phyloP scores from a whole-genome alignment of 64 coral and sea anemone species.

The Porites lutea region DNA sequence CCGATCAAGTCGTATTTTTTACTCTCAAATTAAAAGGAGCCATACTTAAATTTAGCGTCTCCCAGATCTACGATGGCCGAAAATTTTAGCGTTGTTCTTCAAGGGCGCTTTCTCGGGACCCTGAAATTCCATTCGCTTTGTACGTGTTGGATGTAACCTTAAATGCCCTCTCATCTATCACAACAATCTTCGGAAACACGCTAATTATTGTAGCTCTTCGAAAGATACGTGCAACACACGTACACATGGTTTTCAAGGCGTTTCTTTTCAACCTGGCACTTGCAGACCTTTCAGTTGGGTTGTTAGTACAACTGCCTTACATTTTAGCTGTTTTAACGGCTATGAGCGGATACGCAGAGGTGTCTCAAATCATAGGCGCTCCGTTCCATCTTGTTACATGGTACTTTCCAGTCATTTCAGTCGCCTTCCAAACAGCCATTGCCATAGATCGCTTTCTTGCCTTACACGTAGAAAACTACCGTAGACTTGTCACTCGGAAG shows the following conservation, averaged over 20 bases:
- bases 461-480: not conserved
- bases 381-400: not conserved
- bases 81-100: not conserved
- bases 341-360: not conserved
- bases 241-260: slow-evolving; percentile 9
- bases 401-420: not conserved
- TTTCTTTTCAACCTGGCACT: slow-evolving; percentile 10
- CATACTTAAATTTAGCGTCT: too few species aligned
- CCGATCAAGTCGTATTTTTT: too few species aligned
- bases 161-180: not conserved
- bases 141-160: not conserved
- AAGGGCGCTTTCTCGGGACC: not conserved
- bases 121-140: not conserved
- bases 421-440: not conserved
- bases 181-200: not conserved
- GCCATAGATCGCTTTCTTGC: slow-evolving; percentile 43
- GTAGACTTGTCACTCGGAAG: not conserved
- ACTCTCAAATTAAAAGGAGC: too few species aligned
- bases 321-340: not conserved
- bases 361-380: not conserved
- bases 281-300: not conserved
- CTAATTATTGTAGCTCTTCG: not conserved
- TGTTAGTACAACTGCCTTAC: not conserved
- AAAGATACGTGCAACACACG: slow-evolving; percentile 7
- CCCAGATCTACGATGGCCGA: not conserved